Base-by-base conservation (phyloP, 92 coral and sea anemone genomes). In the Chrysogorgia sp. region DNA sequence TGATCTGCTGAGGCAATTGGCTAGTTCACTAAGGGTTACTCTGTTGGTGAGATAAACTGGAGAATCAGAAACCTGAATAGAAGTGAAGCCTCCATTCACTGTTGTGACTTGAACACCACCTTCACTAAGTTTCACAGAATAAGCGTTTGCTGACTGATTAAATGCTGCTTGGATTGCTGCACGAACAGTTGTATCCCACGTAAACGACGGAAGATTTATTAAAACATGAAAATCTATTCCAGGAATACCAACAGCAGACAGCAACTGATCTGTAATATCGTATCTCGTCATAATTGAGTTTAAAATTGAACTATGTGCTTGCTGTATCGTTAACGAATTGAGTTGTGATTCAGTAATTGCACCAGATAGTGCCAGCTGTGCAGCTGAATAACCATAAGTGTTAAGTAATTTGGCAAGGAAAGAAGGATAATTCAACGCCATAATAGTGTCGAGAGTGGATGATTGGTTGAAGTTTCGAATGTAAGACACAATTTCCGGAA, bases 351-450 rank as follows among this genome's bases (percentile, higher is more conserved):
- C 62, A 30, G 62, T 52, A 20, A 71, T 71, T 8, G 41, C 77
- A 71, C 45, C 77, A n/a, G 62, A 45, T 1, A 12, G 28, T 15
- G 62, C 77, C 3, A 71, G 24, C 10, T 30, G 14, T 1, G 24
- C 17, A 32, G 77, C 24, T 15, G 77, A 26, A 32, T 71, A 71
- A 48, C 77, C 77, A 71, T 71, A 71, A 10, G 45, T 52, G n/a
- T 29, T 52, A 17, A 71, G 62, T 43, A 71, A 30, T 48, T 3
- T 71, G 2, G 43, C 33, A 20, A 71, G 33, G 37, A 71, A 71
- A 4, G 77, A 71, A 48, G n/a, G n/a, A 32, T 71, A 71, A 29
- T 71, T 71, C 1, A 35, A 4, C 0, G 40, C 15, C 77, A 71
- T 71, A 22, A 71, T 71, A 24, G 63, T 30, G 34, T 71, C 50